Evolutionary conservation across 1,140 invertebrate species (phyloP).

Genomic region (Drosophila pseudoobscura): DNA sequence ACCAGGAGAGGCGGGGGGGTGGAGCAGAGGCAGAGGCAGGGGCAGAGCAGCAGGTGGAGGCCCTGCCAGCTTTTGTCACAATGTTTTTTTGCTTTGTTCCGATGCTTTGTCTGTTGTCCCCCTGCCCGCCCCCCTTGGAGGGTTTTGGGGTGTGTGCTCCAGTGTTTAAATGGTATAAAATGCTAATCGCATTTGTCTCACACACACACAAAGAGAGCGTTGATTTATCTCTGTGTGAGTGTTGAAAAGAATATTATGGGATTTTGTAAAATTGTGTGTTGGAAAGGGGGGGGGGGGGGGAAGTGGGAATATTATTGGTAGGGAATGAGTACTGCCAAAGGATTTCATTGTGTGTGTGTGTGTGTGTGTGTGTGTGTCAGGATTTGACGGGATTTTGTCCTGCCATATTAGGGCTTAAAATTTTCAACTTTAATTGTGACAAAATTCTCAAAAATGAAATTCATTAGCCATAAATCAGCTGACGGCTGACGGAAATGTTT

Average conservation of each 20-base stretch:
- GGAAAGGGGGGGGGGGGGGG: too few relatives aligned
- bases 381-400: constrained; percentile 32
- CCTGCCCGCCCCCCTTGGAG: too few relatives aligned
- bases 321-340: too few relatives aligned
- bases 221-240: constrained; percentile 41
- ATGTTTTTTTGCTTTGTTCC: constrained; percentile 30
- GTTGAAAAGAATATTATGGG: constrained; percentile 21
- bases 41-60: not conserved
- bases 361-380: constrained; percentile 6
- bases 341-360: not conserved
- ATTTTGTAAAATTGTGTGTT: not conserved
- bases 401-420: constrained; percentile 30
- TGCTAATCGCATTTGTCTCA: constrained; percentile 77
- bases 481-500: constrained; percentile 13
- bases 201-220: constrained; percentile 17
- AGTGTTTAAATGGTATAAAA: constrained; percentile 75
- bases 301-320: too few relatives aligned
- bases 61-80: constrained; percentile 34
- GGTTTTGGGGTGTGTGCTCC: constrained; percentile 26
- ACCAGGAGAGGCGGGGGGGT: too few relatives aligned
- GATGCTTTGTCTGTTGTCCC: constrained; percentile 35
- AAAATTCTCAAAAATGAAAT: constrained; percentile 63
- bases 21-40: too few relatives aligned
- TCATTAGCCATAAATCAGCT: constrained; percentile 67
- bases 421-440: constrained; percentile 61